phyloP scores from a whole-genome alignment of 2,113 vertebrate genomes.

The Alouatta palliata region DNA sequence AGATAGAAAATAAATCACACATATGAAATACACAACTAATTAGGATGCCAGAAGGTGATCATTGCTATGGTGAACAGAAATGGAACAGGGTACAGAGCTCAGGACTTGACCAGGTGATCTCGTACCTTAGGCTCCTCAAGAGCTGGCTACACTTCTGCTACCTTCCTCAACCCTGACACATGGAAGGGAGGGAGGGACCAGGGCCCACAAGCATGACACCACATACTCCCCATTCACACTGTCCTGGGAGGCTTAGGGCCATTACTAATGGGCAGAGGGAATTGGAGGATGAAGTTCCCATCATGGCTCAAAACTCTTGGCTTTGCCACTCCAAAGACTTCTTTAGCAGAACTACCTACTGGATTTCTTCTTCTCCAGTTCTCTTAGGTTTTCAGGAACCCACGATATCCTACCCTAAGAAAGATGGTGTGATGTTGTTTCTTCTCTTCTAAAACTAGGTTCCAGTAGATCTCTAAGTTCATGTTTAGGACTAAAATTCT shows the following conservation, averaged over 20 bases:
- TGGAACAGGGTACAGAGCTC: not conserved
- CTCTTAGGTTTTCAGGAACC: not conserved
- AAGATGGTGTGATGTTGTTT: not conserved
- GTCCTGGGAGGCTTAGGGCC: not conserved
- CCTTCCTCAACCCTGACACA: not conserved
- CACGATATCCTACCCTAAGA: not conserved
- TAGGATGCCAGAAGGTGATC: not conserved
- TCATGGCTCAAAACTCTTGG: not conserved
- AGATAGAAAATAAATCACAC: not conserved
- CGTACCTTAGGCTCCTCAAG: not conserved
- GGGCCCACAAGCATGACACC: not conserved
- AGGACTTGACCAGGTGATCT: not conserved
- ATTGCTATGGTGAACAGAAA: not conserved
- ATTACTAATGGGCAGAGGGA: not conserved
- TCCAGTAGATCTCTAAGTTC: not conserved
- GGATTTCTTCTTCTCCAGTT: not conserved
- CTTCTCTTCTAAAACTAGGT: not conserved
- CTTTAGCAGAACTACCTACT: not conserved
- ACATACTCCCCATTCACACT: not conserved
- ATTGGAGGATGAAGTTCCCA: not conserved
- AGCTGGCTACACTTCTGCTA: not conserved
- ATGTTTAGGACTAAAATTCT: not conserved
- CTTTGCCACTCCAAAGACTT: not conserved
- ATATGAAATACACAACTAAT: not conserved
- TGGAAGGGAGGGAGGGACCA: not conserved